phyloP scores from a whole-genome alignment of 2,797 vertebrate species.

The Oreochromis grahami region DNA sequence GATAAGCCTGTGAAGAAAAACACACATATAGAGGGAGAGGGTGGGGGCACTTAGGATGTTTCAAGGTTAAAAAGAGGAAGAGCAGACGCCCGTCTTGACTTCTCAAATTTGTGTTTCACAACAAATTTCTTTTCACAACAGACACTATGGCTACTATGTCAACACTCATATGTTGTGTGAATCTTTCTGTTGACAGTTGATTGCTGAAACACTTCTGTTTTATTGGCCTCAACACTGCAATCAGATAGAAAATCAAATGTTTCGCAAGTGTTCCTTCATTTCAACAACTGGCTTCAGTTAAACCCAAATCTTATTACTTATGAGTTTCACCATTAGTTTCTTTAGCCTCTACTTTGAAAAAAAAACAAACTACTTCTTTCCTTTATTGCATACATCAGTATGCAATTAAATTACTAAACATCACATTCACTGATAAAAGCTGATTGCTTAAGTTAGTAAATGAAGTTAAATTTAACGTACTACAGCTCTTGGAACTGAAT shows the following conservation, averaged over 20 bases:
- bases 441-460: background rate
- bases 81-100: background rate
- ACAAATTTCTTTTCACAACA: background rate
- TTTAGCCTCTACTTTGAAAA: background rate
- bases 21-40: background rate
- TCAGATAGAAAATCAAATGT: background rate
- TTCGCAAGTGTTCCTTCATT: background rate
- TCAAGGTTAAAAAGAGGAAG: slow-evolving; percentile 41
- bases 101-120: background rate
- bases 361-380: background rate
- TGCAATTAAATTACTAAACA: background rate
- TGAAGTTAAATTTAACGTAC: background rate
- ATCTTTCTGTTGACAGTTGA: background rate
- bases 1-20: background rate
- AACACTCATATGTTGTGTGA: background rate
- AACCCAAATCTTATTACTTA: no score
- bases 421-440: background rate
- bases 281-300: background rate
- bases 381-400: background rate
- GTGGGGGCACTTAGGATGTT: background rate
- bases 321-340: background rate
- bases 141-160: background rate
- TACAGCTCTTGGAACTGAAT: background rate
- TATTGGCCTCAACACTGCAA: background rate
- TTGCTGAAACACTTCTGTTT: background rate